Percentiles rank a stretch among this genome's conserved stretches.
Conservation (phyloP, 2,797 vertebrate species). For the Fringilla coelebs region DNA sequence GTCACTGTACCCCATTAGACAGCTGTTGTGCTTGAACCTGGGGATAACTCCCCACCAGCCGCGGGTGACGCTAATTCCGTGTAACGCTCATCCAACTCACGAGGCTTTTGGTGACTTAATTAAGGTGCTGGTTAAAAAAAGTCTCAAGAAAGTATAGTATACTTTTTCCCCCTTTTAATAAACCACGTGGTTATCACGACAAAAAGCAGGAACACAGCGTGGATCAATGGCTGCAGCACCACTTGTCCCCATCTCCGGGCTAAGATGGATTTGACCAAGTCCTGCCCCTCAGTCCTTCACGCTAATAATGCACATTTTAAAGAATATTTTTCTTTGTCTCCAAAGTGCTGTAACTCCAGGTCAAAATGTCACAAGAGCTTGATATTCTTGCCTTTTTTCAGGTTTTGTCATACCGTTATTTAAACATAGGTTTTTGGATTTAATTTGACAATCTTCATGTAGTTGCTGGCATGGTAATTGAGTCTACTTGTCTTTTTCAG, state of each 20-base stretch:
- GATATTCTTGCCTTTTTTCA: conserved; percentile 65
- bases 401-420: conserved; percentile 16
- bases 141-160: rapidly evolving
- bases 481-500: conserved; percentile 90
- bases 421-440: conserved; percentile 43
- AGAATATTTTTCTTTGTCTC: conserved; percentile 18
- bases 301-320: not conserved
- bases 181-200: not conserved
- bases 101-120: not conserved
- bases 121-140: not conserved
- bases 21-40: conserved; percentile 49
- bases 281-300: not conserved
- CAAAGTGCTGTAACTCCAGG: not conserved
- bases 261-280: conserved; percentile 19
- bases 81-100: not conserved
- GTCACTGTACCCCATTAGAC: conserved; percentile 48
- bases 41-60: not conserved
- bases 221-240: not conserved
- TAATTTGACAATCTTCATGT: conserved; percentile 81
- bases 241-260: not conserved
- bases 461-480: conserved; percentile 82
- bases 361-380: conserved; percentile 82
- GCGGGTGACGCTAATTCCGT: not conserved
- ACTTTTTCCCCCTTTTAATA: not conserved
- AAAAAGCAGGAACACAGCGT: not conserved